Conservation (phyloP, 2,113 vertebrate species). For the Psammodynastes pulverulentus region DNA sequence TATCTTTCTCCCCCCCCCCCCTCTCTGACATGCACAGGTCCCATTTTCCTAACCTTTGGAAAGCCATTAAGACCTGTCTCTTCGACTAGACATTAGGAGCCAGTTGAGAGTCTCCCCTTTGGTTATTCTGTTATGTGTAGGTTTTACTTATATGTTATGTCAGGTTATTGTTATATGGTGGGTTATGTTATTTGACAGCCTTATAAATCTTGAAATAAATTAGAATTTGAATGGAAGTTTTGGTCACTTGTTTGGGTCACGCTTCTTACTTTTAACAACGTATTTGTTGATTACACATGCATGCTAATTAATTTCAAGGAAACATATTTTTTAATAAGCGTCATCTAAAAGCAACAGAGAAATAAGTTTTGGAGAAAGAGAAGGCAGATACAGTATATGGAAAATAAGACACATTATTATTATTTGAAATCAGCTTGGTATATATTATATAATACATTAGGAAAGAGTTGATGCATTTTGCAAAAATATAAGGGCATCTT, state of each 20-base stretch:
- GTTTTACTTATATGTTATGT: not conserved
- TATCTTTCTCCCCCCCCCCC: not conserved
- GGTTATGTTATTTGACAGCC: not conserved
- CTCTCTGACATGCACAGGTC: not conserved
- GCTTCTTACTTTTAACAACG: not conserved
- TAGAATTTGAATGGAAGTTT: not conserved
- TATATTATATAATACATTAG: not conserved
- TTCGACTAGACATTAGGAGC: not conserved
- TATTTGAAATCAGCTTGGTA: not conserved
- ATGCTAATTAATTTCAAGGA: not conserved
- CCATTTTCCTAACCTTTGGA: not conserved
- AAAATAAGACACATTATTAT: not conserved
- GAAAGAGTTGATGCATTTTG: not conserved
- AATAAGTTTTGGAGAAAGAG: not conserved
- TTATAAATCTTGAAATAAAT: not conserved
- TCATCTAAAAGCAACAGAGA: conserved; percentile 20
- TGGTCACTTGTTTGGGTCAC: not conserved
- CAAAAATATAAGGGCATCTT: not conserved
- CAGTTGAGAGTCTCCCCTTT: not conserved
- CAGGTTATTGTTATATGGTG: not conserved
- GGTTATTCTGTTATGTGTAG: not conserved
- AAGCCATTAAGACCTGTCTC: not conserved
- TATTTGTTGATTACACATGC: not conserved
- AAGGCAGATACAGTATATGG: not conserved
- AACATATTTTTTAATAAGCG: not conserved